These are phyloP conservation scores for Nemopilema nomurai DNA, from an alignment of 30 jellyfish, hydroid and myxozoan genomes.

Conservation along the genomic window DNA sequence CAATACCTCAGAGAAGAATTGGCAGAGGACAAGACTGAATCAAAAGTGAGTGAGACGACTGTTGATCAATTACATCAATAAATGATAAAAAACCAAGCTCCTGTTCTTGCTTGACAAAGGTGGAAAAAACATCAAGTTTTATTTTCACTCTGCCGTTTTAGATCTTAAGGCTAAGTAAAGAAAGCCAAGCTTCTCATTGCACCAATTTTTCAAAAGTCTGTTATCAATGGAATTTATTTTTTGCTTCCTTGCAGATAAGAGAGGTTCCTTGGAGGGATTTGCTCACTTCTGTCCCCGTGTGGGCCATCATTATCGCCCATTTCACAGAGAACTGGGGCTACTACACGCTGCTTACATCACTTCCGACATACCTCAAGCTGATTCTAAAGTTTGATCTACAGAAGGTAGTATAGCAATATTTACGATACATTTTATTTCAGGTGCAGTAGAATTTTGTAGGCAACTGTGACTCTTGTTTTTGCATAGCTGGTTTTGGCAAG, in stretches of 20 bases:
- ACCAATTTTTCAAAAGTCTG: too few relatives aligned
- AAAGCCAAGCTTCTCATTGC: too few relatives aligned
- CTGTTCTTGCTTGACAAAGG: too few relatives aligned
- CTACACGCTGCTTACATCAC: conserved; percentile 77
- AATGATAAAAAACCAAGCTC: neutral
- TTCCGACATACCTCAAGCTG: conserved; percentile 81
- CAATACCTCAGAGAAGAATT: conserved; percentile 57
- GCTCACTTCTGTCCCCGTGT: conserved; percentile 72
- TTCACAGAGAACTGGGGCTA: conserved; percentile 89
- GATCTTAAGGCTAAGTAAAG: too few relatives aligned
- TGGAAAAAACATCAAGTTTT: too few relatives aligned
- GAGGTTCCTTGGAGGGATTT: conserved; percentile 79
- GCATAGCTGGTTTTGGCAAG: too few relatives aligned
- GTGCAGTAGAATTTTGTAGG: too few relatives aligned
- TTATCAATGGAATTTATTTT: neutral
- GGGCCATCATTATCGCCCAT: conserved; percentile 92
- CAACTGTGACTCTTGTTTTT: too few relatives aligned
- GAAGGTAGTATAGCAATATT: too few relatives aligned
- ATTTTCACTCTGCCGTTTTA: too few relatives aligned
- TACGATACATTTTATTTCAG: too few relatives aligned
- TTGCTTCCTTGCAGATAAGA: conserved; percentile 36
- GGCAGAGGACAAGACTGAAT: conserved; percentile 65
- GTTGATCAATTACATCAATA: neutral
- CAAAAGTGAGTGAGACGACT: conserved; percentile 17
- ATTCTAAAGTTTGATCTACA: conserved; percentile 72